Evolutionary conservation across 2,888 invertebrate genomes (phyloP).

Genomic region (Tanypteryx hageni): DNA sequence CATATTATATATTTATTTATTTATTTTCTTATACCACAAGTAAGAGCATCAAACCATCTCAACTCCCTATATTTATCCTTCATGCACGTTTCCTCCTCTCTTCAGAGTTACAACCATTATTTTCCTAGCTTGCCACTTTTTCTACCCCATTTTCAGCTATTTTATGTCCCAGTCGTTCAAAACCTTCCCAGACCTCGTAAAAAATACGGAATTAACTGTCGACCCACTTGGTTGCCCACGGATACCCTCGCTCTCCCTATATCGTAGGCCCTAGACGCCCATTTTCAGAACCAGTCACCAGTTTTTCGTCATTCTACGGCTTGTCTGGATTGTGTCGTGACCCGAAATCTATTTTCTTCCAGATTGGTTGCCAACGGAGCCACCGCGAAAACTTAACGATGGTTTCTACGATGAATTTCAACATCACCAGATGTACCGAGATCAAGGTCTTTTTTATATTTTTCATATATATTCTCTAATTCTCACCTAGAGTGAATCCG

Average conservation of each 20-base stretch:
- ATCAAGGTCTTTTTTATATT: slow-evolving; percentile 51
- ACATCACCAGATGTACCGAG: slow-evolving; percentile 60
- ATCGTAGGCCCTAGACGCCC: background rate
- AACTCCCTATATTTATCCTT: background rate
- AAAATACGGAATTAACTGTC: background rate
- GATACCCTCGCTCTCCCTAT: background rate
- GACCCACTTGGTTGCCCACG: slow-evolving; percentile 12
- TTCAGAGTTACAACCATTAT: background rate
- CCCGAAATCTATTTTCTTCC: slow-evolving; percentile 36
- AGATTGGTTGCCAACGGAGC: slow-evolving; percentile 41
- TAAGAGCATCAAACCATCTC: background rate
- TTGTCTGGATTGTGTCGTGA: background rate
- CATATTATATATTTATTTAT: no score
- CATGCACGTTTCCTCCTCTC: background rate
- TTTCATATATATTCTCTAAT: background rate
- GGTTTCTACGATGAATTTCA: slow-evolving; percentile 44
- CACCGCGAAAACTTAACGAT: slow-evolving; percentile 34
- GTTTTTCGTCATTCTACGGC: background rate
- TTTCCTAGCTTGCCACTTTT: background rate
- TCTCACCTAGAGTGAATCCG: background rate
- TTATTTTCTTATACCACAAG: no score
- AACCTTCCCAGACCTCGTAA: slow-evolving; percentile 16
- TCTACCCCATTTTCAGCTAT: background rate
- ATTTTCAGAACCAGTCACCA: background rate
- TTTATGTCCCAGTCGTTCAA: slow-evolving; percentile 20